Percentiles rank a stretch among this genome's conserved stretches.
Conservation (phyloP, 1,140 invertebrate species). For the Leptinotarsa undecemlineata region DNA sequence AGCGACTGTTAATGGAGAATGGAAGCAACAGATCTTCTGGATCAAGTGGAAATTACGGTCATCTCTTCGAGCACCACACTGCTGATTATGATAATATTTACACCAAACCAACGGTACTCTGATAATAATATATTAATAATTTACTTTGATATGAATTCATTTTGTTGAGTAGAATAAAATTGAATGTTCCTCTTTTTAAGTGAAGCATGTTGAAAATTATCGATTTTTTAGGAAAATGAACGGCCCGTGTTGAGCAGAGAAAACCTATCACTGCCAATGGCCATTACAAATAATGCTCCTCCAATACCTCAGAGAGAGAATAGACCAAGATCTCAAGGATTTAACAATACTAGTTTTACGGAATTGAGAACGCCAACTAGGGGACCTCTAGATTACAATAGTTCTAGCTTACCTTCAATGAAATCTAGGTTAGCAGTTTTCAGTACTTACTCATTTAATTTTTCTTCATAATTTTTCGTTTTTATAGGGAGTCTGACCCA, state of each 20-base stretch:
- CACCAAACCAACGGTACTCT: conserved; percentile 59
- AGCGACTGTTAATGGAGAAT: conserved; percentile 48
- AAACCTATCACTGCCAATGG: conserved; percentile 51
- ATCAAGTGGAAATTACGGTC: conserved; percentile 56
- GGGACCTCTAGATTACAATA: conserved; percentile 52
- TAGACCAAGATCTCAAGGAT: conserved; percentile 62
- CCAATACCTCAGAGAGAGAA: conserved; percentile 64
- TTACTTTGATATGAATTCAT: no score
- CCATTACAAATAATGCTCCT: conserved; percentile 54
- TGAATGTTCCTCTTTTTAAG: not conserved
- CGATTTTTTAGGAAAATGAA: conserved; percentile 37
- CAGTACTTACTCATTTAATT: no score
- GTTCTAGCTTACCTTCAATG: conserved; percentile 54
- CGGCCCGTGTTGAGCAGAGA: conserved; percentile 44
- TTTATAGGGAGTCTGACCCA: conserved; percentile 48
- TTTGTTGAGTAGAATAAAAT: no score
- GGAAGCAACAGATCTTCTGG: conserved; percentile 56
- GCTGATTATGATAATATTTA: conserved; percentile 68
- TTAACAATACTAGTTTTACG: conserved; percentile 52
- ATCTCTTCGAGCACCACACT: conserved; percentile 52
- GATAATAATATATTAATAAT: no score
- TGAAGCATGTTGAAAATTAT: not conserved
- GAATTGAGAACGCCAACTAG: conserved; percentile 53
- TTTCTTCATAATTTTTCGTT: not conserved
- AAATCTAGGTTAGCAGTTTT: conserved; percentile 47